These are phyloP conservation scores for Coelopa pilipes DNA, from an alignment of 2,888 invertebrate genomes.

Conservation along the genomic window DNA sequence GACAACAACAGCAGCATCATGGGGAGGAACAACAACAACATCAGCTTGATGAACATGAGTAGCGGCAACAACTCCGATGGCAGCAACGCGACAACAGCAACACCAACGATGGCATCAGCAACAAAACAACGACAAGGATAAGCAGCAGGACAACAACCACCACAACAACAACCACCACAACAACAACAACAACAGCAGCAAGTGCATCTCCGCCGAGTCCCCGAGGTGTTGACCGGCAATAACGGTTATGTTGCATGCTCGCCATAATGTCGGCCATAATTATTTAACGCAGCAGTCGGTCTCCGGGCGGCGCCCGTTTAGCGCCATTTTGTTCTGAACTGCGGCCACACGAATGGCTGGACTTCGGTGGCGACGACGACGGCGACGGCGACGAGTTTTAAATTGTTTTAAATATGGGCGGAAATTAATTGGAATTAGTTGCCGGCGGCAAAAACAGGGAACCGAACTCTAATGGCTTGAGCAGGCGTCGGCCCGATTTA, in stretches of 20 bases:
- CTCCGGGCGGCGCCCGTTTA: background rate
- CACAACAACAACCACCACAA: slow-evolving; percentile 29
- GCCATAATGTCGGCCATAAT: slow-evolving; percentile 28
- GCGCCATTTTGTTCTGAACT: background rate
- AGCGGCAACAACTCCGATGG: too few relatives aligned
- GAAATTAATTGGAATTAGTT: background rate
- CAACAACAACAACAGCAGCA: background rate
- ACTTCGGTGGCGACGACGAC: background rate
- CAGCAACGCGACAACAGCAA: too few relatives aligned
- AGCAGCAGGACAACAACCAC: background rate
- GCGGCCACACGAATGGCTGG: background rate
- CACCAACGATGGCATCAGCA: too few relatives aligned
- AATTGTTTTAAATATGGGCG: slow-evolving; percentile 4
- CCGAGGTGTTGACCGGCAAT: slow-evolving; percentile 29
- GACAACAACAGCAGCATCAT: too few relatives aligned
- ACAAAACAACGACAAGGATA: too few relatives aligned
- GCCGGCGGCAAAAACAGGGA: background rate
- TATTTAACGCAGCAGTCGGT: slow-evolving; percentile 25
- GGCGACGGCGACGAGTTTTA: background rate
- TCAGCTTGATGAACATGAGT: too few relatives aligned
- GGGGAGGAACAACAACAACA: too few relatives aligned
- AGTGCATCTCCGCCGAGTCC: background rate
- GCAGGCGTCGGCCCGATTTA: too few relatives aligned
- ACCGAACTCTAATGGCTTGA: background rate
- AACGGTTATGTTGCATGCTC: slow-evolving; percentile 25